Evolutionary conservation across 2,888 invertebrate genomes (phyloP), one percentile per base, ranked within the genome.

Genomic region (Kryphioiulus occultus): DNA sequence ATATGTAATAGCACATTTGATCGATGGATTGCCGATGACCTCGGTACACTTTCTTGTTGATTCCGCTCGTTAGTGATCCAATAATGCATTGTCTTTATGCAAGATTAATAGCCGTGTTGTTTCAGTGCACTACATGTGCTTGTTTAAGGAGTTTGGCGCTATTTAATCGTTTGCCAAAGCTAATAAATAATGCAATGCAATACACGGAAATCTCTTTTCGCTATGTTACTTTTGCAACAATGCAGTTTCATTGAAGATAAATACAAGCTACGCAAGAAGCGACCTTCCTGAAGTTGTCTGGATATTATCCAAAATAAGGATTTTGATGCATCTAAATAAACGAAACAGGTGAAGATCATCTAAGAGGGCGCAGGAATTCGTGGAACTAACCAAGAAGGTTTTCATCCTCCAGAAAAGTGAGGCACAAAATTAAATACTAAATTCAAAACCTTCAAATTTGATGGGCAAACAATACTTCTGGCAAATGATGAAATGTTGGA

Each of bases 31-130:
- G 53, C 7, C n/a, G n/a, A 3, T 26, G 68, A 26, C 26, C 22
- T 68, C 26, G 53, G 68, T 26, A 26, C 26, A 68, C 68, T 26
- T 68, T 68, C 9, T 68, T 26, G 68, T 68, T 26, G 10, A 22
- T 26, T 59, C 53, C n/a, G 53, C 53, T 59, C 53, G 19, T 59
- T 59, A 59, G 53, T 59, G 53, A 59, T 22, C 22, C 26, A 68
- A 68, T 68, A 68, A 68, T 68, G 68, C 68, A 68, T 68, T 68
- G 68, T 68, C 68, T 68, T 68, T 68, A 68, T 68, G 68, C 68
- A 68, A 68, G 26, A 68, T 22, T 4, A 3, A 19, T n/a, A 4
- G 59, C n/a, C 10, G 26, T 68, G 26, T 68, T 68, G 68, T 68
- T 68, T 26, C 68, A 26, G 10, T 12, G 12, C 68, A 68, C 68